These are phyloP conservation scores for Scrobipalpa atriplicella DNA, from an alignment of 2,888 invertebrate species.

Conservation along the genomic window DNA sequence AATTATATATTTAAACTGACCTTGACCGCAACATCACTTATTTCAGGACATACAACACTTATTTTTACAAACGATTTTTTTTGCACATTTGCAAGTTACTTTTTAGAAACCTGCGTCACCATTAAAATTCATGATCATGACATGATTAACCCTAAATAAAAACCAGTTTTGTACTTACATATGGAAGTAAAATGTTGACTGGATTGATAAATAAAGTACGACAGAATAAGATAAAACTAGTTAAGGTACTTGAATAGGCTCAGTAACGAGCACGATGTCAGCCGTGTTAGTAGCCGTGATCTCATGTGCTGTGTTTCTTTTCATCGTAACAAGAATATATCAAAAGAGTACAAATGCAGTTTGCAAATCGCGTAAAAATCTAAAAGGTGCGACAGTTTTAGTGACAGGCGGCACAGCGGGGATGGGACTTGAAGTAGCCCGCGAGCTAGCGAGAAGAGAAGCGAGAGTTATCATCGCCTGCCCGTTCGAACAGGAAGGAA, in stretches of 20 bases:
- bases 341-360: conserved; percentile 48
- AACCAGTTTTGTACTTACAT: not conserved
- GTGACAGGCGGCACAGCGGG: conserved; percentile 54
- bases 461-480: conserved; percentile 53
- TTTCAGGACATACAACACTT: too few relatives aligned
- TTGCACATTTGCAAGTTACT: too few relatives aligned
- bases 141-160: not conserved
- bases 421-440: conserved; percentile 50
- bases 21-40: too few relatives aligned
- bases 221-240: not conserved
- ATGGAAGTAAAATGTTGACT: not conserved
- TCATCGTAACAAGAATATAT: conserved; percentile 39
- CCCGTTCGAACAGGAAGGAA: conserved; percentile 48
- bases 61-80: too few relatives aligned
- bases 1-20: too few relatives aligned
- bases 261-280: not conserved
- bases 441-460: conserved; percentile 49
- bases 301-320: not conserved
- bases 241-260: not conserved
- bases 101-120: too few relatives aligned
- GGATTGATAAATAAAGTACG: not conserved
- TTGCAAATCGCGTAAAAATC: conserved; percentile 46
- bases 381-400: conserved; percentile 48
- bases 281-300: not conserved
- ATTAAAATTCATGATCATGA: too few relatives aligned